Conservation (phyloP, 2,888 invertebrate genomes). For the Orthonevra nobilis region DNA sequence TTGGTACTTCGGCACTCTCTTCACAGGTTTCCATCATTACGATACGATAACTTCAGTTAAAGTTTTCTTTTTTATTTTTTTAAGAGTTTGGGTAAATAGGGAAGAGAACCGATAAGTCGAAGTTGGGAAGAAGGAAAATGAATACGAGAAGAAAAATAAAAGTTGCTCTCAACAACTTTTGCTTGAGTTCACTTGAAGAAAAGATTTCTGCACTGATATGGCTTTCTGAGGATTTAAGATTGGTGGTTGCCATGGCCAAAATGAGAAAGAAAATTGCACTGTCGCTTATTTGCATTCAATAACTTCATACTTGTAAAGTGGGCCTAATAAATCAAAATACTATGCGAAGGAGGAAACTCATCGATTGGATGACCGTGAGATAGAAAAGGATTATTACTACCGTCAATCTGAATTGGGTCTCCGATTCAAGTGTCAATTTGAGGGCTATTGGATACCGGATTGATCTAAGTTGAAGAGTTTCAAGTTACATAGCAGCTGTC, state of each 20-base stretch:
- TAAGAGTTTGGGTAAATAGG: conserved; percentile 23
- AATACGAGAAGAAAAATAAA: conserved; percentile 3
- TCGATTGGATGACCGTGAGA: conserved; percentile 2
- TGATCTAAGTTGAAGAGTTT: too few species aligned
- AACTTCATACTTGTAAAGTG: conserved; percentile 4
- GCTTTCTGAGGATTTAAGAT: conserved; percentile 1
- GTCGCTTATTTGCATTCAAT: conserved; percentile 27
- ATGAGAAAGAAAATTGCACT: conserved; percentile 33
- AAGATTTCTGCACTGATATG: conserved; percentile 19
- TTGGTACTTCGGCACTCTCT: conserved; percentile 63
- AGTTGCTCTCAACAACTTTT: conserved; percentile 40
- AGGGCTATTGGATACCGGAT: too few species aligned
- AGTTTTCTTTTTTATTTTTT: background rate
- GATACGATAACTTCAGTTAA: conserved; percentile 46
- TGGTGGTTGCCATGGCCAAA: conserved; percentile 25
- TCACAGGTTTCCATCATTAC: conserved; percentile 55
- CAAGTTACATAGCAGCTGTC: too few species aligned
- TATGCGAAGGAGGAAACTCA: conserved; percentile 1
- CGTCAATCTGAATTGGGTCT: too few species aligned
- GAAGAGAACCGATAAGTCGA: conserved; percentile 17
- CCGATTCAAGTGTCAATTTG: too few species aligned
- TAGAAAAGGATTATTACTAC: background rate
- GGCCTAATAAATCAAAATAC: conserved; percentile 31
- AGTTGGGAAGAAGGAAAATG: background rate
- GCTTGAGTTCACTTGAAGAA: conserved; percentile 51